Conservation (phyloP, 2,888 invertebrate species). For the Eilema griseolum region DNA sequence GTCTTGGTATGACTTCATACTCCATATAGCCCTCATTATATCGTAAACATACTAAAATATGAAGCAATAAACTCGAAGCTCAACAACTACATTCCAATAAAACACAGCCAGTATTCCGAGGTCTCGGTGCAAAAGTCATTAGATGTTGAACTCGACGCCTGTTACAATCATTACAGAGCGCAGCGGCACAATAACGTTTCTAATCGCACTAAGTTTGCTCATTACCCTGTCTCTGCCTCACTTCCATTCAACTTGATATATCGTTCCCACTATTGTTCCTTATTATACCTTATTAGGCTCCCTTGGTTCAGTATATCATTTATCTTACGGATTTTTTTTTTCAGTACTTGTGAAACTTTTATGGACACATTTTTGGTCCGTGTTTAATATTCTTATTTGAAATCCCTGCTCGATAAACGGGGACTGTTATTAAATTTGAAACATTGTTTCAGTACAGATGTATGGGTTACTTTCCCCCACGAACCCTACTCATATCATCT, state of each 20-base stretch:
- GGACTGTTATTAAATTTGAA: not conserved
- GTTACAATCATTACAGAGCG: slow-evolving; percentile 46
- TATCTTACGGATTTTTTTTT: slow-evolving; percentile 19
- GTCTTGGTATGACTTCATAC: no score
- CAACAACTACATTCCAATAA: not conserved
- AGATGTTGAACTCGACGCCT: slow-evolving; percentile 31
- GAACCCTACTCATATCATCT: no score
- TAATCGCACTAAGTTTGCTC: slow-evolving; percentile 53
- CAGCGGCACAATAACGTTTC: slow-evolving; percentile 47
- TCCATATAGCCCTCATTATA: not conserved
- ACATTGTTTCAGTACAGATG: not conserved
- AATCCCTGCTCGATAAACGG: not conserved
- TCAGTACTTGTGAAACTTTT: not conserved
- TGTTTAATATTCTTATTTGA: not conserved
- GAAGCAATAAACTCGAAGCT: not conserved
- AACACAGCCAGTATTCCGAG: not conserved
- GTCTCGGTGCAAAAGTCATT: slow-evolving; percentile 23
- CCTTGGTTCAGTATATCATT: slow-evolving; percentile 26
- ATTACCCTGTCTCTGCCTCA: slow-evolving; percentile 49
- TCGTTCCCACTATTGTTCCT: slow-evolving; percentile 35
- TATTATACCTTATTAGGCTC: slow-evolving; percentile 35
- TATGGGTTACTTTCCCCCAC: no score
- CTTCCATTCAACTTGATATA: slow-evolving; percentile 36
- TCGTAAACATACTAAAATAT: not conserved
- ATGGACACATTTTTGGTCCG: not conserved